These are phyloP conservation scores for Brachirus orientalis DNA, from an alignment of 2,113 vertebrate species.

Conservation along the genomic window DNA sequence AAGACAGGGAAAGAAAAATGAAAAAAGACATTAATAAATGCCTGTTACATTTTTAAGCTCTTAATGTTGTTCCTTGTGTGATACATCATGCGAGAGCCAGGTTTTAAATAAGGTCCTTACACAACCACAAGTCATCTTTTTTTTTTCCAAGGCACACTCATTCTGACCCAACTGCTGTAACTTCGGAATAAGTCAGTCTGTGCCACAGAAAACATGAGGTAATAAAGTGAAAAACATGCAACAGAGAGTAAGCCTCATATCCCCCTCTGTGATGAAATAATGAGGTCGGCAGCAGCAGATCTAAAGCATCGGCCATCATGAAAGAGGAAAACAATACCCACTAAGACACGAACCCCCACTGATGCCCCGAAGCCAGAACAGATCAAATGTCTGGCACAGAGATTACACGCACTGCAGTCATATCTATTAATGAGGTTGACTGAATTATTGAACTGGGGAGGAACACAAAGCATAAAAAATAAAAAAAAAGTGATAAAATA, in stretches of 20 bases:
- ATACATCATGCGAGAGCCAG: conserved; percentile 23
- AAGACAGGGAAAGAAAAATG: conserved; percentile 4
- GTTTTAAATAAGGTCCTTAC: conserved; percentile 7
- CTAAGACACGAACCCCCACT: conserved; percentile 26
- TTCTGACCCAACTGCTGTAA: conserved; percentile 10
- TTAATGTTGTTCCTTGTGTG: conserved; percentile 30
- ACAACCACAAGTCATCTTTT: conserved; percentile 19
- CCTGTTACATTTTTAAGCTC: conserved; percentile 27
- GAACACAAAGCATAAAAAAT: conserved; percentile 44
- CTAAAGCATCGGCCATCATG: conserved; percentile 51
- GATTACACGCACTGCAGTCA: conserved; percentile 41
- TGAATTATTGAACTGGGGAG: conserved; percentile 63
- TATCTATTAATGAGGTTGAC: conserved; percentile 64
- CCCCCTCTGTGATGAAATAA: conserved; percentile 61
- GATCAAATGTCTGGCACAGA: conserved; percentile 66
- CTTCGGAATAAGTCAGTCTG: conserved; percentile 11
- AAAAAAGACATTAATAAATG: conserved; percentile 27
- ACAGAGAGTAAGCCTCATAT: conserved; percentile 15
- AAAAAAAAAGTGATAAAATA: conserved; percentile 54
- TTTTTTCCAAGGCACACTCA: conserved; percentile 3
- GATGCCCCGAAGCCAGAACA: conserved; percentile 45
- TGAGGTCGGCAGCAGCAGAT: conserved; percentile 57
- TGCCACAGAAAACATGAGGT: conserved; percentile 28
- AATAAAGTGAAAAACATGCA: conserved; percentile 39
- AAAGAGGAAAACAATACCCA: conserved; percentile 59